phyloP scores from a whole-genome alignment of 2,888 invertebrate species.

The Drosophila tanythrix region DNA sequence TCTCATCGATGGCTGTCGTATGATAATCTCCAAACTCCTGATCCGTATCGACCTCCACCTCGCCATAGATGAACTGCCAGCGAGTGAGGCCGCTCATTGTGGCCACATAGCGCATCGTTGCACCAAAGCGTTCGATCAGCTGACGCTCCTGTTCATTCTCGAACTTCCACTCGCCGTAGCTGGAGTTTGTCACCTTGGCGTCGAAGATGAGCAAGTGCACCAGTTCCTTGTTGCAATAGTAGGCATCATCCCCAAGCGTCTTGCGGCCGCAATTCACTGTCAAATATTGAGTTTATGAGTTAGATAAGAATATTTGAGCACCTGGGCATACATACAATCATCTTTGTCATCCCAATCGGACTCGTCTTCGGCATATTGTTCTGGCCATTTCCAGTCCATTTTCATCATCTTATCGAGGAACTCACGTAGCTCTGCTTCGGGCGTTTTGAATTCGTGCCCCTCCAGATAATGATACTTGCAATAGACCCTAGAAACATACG shows the following conservation, averaged over 20 bases:
- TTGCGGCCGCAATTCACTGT: constrained; percentile 89
- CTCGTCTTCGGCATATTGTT: constrained; percentile 86
- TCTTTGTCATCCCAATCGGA: constrained; percentile 80
- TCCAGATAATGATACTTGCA: constrained; percentile 94
- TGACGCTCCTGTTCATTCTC: constrained; percentile 86
- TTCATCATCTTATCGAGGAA: constrained; percentile 89
- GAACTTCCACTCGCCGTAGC: constrained; percentile 87
- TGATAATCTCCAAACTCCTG: constrained; percentile 91
- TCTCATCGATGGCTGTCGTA: constrained; percentile 92
- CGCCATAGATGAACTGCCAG: constrained; percentile 91
- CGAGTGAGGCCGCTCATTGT: constrained; percentile 95
- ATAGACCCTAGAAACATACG: constrained; percentile 88
- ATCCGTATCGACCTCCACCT: constrained; percentile 86
- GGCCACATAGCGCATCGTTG: constrained; percentile 92
- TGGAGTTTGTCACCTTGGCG: constrained; percentile 89
- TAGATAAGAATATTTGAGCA: background rate
- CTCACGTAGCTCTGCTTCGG: constrained; percentile 90
- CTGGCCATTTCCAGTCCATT: constrained; percentile 87
- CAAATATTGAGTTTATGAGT: background rate
- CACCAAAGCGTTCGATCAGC: constrained; percentile 89
- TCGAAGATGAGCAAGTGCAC: constrained; percentile 95
- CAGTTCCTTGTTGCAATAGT: constrained; percentile 93
- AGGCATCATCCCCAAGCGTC: constrained; percentile 88
- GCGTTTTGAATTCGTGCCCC: constrained; percentile 90
- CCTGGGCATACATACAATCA: constrained; percentile 68